Conservation (phyloP, 2,888 invertebrate species). For the Melinaea menophilus region DNA sequence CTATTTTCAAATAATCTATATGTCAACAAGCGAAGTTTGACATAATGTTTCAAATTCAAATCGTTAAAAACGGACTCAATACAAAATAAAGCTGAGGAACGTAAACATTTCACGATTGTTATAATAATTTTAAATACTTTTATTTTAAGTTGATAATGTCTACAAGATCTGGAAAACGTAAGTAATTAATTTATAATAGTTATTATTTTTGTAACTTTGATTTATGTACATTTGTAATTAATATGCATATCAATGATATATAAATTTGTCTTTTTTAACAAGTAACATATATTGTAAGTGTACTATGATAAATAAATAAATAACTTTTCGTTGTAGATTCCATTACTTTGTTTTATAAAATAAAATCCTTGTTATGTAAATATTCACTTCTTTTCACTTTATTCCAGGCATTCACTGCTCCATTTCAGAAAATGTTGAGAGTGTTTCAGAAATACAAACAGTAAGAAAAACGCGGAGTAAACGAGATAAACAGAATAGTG, state of each 20-base stretch:
- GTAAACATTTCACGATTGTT: constrained; percentile 17
- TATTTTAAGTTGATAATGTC: constrained; percentile 46
- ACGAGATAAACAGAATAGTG: constrained; percentile 45
- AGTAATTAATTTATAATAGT: too few species aligned
- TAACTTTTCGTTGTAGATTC: too few species aligned
- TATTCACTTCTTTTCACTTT: constrained; percentile 1
- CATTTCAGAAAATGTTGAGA: constrained; percentile 39
- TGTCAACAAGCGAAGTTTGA: constrained; percentile 12
- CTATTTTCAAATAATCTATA: background rate
- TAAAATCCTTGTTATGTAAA: too few species aligned
- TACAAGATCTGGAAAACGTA: constrained; percentile 69
- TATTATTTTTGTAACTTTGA: too few species aligned
- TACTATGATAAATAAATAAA: background rate
- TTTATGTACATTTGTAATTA: too few species aligned
- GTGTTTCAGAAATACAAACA: constrained; percentile 25
- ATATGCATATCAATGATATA: too few species aligned
- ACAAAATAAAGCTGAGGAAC: constrained; percentile 8
- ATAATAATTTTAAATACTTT: constrained; percentile 19
- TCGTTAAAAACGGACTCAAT: constrained; percentile 21
- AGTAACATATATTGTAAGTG: background rate
- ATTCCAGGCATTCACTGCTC: constrained; percentile 59
- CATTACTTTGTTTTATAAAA: too few species aligned
- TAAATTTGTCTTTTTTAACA: too few species aligned
- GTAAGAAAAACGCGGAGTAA: constrained; percentile 54
- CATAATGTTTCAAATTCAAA: constrained; percentile 21